Conservation (phyloP, 1,140 invertebrate species). For the Trachymyrmex septentrionalis region DNA sequence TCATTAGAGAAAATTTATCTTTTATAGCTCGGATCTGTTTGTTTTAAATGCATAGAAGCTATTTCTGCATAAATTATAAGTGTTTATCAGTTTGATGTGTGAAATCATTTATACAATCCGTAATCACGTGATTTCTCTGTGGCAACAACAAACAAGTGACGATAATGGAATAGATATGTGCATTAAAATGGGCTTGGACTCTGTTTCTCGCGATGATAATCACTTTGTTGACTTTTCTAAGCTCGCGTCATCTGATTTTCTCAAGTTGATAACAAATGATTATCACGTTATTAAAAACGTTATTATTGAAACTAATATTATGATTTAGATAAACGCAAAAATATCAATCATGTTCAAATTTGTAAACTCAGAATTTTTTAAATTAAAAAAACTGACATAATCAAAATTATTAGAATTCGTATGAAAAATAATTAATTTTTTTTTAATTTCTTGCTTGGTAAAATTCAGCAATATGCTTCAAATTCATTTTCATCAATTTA, state of each 20-base stretch:
- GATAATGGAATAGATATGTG: not conserved
- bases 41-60: constrained; percentile 14
- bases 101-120: not conserved
- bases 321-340: not conserved
- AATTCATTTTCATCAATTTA: too few species aligned
- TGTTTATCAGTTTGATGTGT: constrained; percentile 15
- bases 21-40: not conserved
- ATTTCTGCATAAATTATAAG: not conserved
- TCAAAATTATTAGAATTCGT: not conserved
- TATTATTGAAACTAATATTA: not conserved
- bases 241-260: constrained; percentile 25
- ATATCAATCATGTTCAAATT: not conserved
- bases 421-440: constrained; percentile 16
- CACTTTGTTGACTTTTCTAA: constrained; percentile 31
- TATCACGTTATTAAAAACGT: not conserved
- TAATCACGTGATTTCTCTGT: constrained; percentile 9
- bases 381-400: not conserved
- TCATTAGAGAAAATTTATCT: not conserved
- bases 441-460: not conserved
- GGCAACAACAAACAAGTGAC: constrained; percentile 4
- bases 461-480: not conserved
- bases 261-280: not conserved
- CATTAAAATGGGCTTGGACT: not conserved
- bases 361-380: not conserved
- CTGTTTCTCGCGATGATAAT: constrained; percentile 36